phyloP scores from a whole-genome alignment of 2,888 invertebrate species.

The Caenorhabditis sp. region DNA sequence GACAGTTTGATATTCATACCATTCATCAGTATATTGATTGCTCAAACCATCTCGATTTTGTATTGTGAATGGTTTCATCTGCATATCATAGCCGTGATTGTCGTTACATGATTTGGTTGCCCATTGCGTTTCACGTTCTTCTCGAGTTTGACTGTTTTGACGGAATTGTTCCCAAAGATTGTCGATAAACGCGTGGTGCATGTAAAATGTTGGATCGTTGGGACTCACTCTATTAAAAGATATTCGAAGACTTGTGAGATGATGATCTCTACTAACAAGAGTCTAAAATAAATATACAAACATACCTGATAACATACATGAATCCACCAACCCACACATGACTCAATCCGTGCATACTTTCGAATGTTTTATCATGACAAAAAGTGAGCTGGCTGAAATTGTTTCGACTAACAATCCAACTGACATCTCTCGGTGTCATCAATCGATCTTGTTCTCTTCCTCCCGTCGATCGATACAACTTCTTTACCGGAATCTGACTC shows the following conservation, averaged over 20 bases:
- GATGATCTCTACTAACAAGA: not conserved
- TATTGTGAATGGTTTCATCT: slow-evolving; percentile 68
- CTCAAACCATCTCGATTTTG: slow-evolving; percentile 66
- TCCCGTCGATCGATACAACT: slow-evolving; percentile 67
- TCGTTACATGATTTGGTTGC: slow-evolving; percentile 62
- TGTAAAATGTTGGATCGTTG: slow-evolving; percentile 65
- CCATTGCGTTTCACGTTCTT: slow-evolving; percentile 65
- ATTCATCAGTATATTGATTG: slow-evolving; percentile 67
- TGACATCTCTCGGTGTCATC: slow-evolving; percentile 61
- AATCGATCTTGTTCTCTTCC: slow-evolving; percentile 64
- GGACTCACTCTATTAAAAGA: slow-evolving; percentile 57
- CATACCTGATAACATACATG: slow-evolving; percentile 66
- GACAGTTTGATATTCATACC: slow-evolving; percentile 67
- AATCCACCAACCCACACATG: slow-evolving; percentile 71
- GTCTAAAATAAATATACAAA: slow-evolving; percentile 42
- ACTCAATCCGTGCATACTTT: slow-evolving; percentile 67
- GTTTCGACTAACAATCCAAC: slow-evolving; percentile 61
- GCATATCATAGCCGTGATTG: slow-evolving; percentile 59
- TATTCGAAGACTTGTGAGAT: too few relatives aligned
- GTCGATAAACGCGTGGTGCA: slow-evolving; percentile 69
- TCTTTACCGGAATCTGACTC: slow-evolving; percentile 67
- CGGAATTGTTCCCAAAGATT: slow-evolving; percentile 69
- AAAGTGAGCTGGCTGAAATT: slow-evolving; percentile 64
- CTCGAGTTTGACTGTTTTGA: slow-evolving; percentile 59
- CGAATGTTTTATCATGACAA: slow-evolving; percentile 69